These are phyloP conservation scores for Holacanthella duospinosa DNA, from an alignment of 2,888 invertebrate species.

Conservation along the genomic window DNA sequence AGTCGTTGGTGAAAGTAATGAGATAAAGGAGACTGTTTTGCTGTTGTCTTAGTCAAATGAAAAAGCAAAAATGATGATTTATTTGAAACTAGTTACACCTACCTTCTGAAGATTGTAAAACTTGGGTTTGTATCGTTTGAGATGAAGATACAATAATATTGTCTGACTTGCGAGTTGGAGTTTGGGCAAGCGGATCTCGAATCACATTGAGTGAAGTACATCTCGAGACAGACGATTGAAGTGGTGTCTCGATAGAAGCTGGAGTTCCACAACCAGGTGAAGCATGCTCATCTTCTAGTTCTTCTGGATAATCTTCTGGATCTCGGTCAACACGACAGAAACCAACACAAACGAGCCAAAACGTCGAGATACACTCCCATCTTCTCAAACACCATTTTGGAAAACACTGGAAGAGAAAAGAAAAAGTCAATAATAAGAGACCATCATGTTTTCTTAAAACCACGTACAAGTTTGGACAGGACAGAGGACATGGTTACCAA, in stretches of 20 bases:
- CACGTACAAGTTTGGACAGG: no score
- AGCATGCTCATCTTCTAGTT: slow-evolving; percentile 44
- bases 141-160: neutral
- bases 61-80: no score
- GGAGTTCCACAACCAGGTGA: slow-evolving; percentile 43
- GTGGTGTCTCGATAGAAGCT: slow-evolving; percentile 73
- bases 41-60: no score
- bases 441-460: no score
- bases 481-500: no score
- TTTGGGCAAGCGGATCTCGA: slow-evolving; percentile 45
- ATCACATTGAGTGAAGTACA: slow-evolving; percentile 74
- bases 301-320: slow-evolving; percentile 53
- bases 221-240: slow-evolving; percentile 74
- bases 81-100: no score
- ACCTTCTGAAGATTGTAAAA: neutral
- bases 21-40: no score
- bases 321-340: slow-evolving; percentile 59
- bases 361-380: slow-evolving; percentile 41
- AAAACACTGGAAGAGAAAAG: slow-evolving; percentile 24
- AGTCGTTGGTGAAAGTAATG: no score
- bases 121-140: slow-evolving; percentile 1
- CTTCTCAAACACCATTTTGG: slow-evolving; percentile 29
- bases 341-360: slow-evolving; percentile 51
- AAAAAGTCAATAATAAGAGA: neutral
- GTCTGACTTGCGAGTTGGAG: slow-evolving; percentile 38